Conservation (phyloP, 1,140 invertebrate species). For the Anadara kagoshimensis region DNA sequence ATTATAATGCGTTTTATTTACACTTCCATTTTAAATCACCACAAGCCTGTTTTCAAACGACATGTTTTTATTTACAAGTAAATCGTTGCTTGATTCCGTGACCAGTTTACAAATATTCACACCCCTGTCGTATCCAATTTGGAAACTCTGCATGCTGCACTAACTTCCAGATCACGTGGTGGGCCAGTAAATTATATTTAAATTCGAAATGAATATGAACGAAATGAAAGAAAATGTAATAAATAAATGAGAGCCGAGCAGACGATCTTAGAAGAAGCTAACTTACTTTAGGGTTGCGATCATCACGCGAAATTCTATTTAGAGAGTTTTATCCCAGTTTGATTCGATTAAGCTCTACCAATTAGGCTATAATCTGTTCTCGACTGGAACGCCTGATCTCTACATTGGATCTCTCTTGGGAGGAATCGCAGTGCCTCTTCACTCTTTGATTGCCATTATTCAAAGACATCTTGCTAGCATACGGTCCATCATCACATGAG, state of each 20-base stretch:
- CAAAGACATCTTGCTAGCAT: constrained; percentile 13
- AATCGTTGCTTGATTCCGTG: too few relatives aligned
- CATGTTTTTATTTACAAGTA: too few relatives aligned
- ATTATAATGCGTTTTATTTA: too few relatives aligned
- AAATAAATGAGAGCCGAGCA: constrained; percentile 41
- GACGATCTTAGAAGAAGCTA: constrained; percentile 32
- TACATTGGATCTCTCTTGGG: constrained; percentile 21
- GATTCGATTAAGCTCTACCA: constrained; percentile 51
- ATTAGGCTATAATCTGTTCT: constrained; percentile 46
- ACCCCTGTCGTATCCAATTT: too few relatives aligned
- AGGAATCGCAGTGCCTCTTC: constrained; percentile 9
- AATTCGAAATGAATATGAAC: constrained; percentile 48
- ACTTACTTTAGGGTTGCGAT: constrained; percentile 39
- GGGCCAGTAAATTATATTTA: constrained; percentile 46
- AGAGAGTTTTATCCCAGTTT: constrained; percentile 40
- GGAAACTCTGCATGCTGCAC: too few relatives aligned
- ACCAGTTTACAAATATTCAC: too few relatives aligned
- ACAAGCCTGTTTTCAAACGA: too few relatives aligned
- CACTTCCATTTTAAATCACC: too few relatives aligned
- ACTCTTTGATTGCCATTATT: constrained; percentile 30
- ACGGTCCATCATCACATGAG: not conserved
- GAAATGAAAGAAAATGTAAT: constrained; percentile 50
- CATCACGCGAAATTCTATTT: constrained; percentile 51
- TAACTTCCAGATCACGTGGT: constrained; percentile 16
- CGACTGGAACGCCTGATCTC: constrained; percentile 21